These are phyloP conservation scores for Melitaea cinxia DNA, from an alignment of 1,140 invertebrate species.

Conservation along the genomic window DNA sequence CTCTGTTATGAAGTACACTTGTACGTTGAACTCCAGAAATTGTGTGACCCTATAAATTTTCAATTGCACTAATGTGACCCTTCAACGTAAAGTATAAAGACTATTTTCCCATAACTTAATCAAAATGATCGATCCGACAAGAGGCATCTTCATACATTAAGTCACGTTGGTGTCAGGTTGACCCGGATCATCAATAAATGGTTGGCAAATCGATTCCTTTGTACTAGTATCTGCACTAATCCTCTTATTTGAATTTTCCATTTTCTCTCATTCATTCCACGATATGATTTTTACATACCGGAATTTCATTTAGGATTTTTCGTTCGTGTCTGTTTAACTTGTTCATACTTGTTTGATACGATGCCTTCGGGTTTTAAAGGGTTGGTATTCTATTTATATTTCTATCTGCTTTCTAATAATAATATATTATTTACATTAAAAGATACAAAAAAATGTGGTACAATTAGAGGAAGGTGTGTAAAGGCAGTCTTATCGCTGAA, in stretches of 20 bases:
- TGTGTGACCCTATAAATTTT: not conserved
- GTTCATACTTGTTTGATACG: not conserved
- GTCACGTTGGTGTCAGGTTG: conserved; percentile 23
- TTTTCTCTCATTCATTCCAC: not conserved
- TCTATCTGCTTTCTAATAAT: too few relatives aligned
- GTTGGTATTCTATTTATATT: too few relatives aligned
- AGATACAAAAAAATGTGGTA: too few relatives aligned
- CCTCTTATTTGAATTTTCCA: conserved; percentile 12
- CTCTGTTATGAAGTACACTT: not conserved
- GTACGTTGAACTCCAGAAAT: not conserved
- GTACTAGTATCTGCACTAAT: conserved; percentile 17
- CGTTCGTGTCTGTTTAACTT: not conserved
- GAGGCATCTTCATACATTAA: conserved; percentile 23
- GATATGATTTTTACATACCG: not conserved
- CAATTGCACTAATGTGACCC: not conserved
- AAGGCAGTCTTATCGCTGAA: too few relatives aligned
- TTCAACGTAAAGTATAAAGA: not conserved
- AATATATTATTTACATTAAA: too few relatives aligned
- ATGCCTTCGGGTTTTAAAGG: too few relatives aligned
- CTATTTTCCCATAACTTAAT: conserved; percentile 9
- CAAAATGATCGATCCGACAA: not conserved
- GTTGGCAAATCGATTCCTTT: conserved; percentile 24
- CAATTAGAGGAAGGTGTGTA: too few relatives aligned
- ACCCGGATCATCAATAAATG: conserved; percentile 24
- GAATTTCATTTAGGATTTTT: not conserved